Evolutionary conservation across 2,797 vertebrate species (phyloP).

Genomic region (Gadopsis bispinosus): DNA sequence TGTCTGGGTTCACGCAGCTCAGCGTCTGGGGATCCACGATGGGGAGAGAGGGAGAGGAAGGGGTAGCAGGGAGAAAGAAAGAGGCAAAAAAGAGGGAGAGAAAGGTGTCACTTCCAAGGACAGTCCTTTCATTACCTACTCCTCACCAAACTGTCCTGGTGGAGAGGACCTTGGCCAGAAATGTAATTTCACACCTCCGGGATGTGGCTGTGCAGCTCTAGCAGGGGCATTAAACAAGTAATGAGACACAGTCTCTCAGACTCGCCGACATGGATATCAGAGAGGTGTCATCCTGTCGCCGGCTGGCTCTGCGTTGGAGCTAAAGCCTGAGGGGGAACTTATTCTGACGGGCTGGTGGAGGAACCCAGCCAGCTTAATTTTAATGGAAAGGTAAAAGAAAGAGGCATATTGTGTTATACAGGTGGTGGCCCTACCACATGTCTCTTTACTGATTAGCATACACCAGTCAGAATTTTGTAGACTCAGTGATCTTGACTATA

Average conservation of each 20-base stretch:
- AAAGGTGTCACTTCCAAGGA: slow-evolving; percentile 62
- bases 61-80: slow-evolving; percentile 12
- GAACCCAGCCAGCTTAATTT: slow-evolving; percentile 46
- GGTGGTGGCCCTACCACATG: slow-evolving; percentile 13
- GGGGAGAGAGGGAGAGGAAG: background rate
- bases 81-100: slow-evolving; percentile 1
- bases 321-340: slow-evolving; percentile 59
- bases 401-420: slow-evolving; percentile 3
- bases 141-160: slow-evolving; percentile 69
- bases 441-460: slow-evolving; percentile 3
- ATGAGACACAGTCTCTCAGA: slow-evolving; percentile 80
- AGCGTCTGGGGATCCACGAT: slow-evolving; percentile 87
- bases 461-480: slow-evolving; percentile 14
- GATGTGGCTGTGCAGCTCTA: slow-evolving; percentile 75
- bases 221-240: slow-evolving; percentile 81
- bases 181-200: slow-evolving; percentile 87
- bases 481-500: slow-evolving; percentile 20
- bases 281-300: slow-evolving; percentile 77
- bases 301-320: slow-evolving; percentile 59
- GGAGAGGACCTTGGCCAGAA: slow-evolving; percentile 76
- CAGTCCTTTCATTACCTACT: slow-evolving; percentile 76
- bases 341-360: slow-evolving; percentile 45
- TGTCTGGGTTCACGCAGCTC: slow-evolving; percentile 98
- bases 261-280: slow-evolving; percentile 73
- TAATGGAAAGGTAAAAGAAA: slow-evolving; percentile 49